Conservation (phyloP, 1,140 invertebrate genomes). For the Caenorhabditis tropicalis region DNA sequence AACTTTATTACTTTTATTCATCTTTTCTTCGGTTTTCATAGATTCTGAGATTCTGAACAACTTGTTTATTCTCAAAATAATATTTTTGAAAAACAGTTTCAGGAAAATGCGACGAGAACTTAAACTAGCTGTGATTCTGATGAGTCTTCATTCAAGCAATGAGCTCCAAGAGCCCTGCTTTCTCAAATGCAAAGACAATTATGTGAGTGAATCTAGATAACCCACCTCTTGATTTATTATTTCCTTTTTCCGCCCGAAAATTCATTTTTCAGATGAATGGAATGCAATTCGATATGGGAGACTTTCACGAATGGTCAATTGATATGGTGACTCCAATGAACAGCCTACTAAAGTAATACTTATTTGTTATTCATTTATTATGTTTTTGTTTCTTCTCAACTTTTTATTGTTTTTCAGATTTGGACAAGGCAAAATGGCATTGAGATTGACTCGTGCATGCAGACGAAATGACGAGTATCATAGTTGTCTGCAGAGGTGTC, state of each 20-base stretch:
- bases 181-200: slow-evolving; percentile 32
- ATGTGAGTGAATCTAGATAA: slow-evolving; percentile 20
- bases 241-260: neutral
- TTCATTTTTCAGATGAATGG: slow-evolving; percentile 28
- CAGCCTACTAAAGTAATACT: slow-evolving; percentile 15
- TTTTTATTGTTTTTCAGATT: slow-evolving; percentile 30
- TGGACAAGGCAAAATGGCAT: slow-evolving; percentile 18
- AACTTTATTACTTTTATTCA: slow-evolving; percentile 22
- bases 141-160: neutral
- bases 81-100: neutral
- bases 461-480: slow-evolving; percentile 32
- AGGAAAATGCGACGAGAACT: neutral
- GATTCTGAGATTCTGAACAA: too few species aligned
- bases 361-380: slow-evolving; percentile 30
- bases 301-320: slow-evolving; percentile 26
- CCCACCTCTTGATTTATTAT: neutral
- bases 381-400: neutral
- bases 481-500: slow-evolving; percentile 20
- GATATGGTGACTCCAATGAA: slow-evolving; percentile 35
- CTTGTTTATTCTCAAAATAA: too few species aligned
- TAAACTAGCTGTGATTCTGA: neutral
- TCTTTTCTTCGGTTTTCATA: too few species aligned
- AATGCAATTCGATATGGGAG: slow-evolving; percentile 34
- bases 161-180: neutral
- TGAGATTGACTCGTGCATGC: slow-evolving; percentile 10